Evolutionary conservation across 2,797 vertebrate species (phyloP), one percentile per base, ranked within the genome.

Genomic region (Myripristis jacobus): DNA sequence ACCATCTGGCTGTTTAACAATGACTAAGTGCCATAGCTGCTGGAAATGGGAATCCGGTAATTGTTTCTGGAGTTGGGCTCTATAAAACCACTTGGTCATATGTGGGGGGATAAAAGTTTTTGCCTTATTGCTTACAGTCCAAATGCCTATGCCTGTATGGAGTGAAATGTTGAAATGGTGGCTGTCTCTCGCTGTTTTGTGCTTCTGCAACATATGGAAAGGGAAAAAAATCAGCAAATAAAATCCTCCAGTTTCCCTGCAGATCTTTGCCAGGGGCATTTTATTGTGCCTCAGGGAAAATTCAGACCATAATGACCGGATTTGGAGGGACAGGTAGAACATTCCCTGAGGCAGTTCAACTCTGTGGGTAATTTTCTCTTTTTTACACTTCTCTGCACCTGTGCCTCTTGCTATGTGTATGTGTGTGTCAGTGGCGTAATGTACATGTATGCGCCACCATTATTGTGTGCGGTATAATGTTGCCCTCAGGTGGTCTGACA

Each of bases 401-500:
- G 38, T 66, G 7, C 61, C 22, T 36, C 36, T 63, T 51, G 43
- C 25, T 46, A 31, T 47, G 60, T 65, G 47, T 34, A 48, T 67
- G 12, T 34, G 46, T 27, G 31, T 50, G 43, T 51, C 16, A 50
- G 44, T 27, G 51, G 27, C 34, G 18, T 18, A 34, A 22, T n/a
- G 4, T 31, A 51, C 27, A 19, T 56, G 25, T 21, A 19, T 51
- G 53, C 21, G 4, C 43, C 24, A 61, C 22, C n/a, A 4, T 9
- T 22, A 29, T 19, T 68, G 27, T 15, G 46, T 53, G 65, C 72
- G 68, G 76, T 54, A 18, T 63, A 41, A 73, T 83, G 85, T 73
- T 88, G 90, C 89, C 78, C 87, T 88, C 93, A 87, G 58, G 65
- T 84, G 93, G 87, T 60, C 54, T 54, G 50, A 60, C 24, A 4